Conservation (phyloP, 2,113 vertebrate species). For the Myrmophylax atrothorax region DNA sequence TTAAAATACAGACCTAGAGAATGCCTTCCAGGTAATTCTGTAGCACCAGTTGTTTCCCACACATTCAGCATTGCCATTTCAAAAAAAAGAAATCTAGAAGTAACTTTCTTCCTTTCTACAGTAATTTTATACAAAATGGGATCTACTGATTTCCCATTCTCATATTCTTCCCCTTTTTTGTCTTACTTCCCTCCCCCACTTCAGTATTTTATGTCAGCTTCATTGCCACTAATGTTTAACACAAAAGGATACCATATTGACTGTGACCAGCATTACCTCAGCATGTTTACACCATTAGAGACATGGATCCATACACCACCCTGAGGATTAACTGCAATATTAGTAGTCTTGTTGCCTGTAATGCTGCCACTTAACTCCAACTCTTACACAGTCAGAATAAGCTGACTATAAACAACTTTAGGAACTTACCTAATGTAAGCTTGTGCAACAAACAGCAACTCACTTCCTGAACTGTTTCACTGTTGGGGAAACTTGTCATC, state of each 20-base stretch:
- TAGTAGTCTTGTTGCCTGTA: not conserved
- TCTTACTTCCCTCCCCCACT: accelerated
- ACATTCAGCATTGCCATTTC: not conserved
- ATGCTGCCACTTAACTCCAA: not conserved
- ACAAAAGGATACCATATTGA: not conserved
- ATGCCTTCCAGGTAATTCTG: not conserved
- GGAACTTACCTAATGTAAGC: constrained; percentile 87
- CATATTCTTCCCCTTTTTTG: not conserved
- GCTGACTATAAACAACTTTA: not conserved
- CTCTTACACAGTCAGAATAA: not conserved
- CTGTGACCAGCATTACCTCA: not conserved
- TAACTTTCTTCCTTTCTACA: not conserved
- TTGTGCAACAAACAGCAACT: constrained; percentile 88
- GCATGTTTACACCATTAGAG: not conserved
- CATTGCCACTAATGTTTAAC: not conserved
- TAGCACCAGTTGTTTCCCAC: not conserved
- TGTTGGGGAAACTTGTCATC: constrained; percentile 82
- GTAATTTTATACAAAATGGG: not conserved
- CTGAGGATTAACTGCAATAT: not conserved
- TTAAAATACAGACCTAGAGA: not conserved
- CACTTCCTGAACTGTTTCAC: constrained; percentile 87
- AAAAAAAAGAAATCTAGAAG: not conserved
- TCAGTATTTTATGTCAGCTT: not conserved
- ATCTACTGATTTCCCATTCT: not conserved
- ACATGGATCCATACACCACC: not conserved